Evolutionary conservation across 2,888 invertebrate genomes (phyloP).

Genomic region (Biston betularia): DNA sequence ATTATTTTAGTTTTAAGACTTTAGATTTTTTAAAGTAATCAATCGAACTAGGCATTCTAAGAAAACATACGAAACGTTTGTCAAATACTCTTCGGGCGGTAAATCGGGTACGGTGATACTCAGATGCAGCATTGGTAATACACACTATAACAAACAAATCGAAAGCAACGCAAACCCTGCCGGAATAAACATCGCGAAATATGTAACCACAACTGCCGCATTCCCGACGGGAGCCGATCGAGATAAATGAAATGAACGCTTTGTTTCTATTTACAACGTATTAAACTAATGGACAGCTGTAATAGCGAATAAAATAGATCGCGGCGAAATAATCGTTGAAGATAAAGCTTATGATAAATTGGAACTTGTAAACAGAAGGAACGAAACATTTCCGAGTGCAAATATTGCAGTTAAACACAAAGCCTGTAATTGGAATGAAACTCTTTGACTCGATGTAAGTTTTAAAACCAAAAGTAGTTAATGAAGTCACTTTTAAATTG

Average conservation of each 20-base stretch:
- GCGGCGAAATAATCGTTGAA: slow-evolving; percentile 36
- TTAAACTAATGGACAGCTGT: slow-evolving; percentile 39
- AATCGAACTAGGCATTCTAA: too few species aligned
- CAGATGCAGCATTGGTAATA: neutral
- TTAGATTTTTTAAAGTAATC: too few species aligned
- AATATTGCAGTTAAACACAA: neutral
- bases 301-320: slow-evolving; percentile 32
- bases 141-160: slow-evolving; percentile 5
- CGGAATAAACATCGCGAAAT: slow-evolving; percentile 28
- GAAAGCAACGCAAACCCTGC: slow-evolving; percentile 11
- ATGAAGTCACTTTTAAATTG: neutral
- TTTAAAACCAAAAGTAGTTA: neutral
- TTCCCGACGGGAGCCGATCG: slow-evolving; percentile 31
- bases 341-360: slow-evolving; percentile 40
- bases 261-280: slow-evolving; percentile 35
- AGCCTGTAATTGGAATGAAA: slow-evolving; percentile 1
- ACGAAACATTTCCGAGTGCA: slow-evolving; percentile 17
- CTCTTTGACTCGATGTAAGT: neutral
- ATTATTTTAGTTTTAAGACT: too few species aligned
- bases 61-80: too few species aligned
- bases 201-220: slow-evolving; percentile 29
- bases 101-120: too few species aligned
- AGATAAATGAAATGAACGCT: slow-evolving; percentile 36
- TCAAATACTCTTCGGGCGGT: too few species aligned
- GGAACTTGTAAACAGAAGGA: slow-evolving; percentile 22